These are phyloP conservation scores for Halichondria panicea DNA, from an alignment of 37 sponge, comb jelly and placozoan genomes.

Conservation along the genomic window DNA sequence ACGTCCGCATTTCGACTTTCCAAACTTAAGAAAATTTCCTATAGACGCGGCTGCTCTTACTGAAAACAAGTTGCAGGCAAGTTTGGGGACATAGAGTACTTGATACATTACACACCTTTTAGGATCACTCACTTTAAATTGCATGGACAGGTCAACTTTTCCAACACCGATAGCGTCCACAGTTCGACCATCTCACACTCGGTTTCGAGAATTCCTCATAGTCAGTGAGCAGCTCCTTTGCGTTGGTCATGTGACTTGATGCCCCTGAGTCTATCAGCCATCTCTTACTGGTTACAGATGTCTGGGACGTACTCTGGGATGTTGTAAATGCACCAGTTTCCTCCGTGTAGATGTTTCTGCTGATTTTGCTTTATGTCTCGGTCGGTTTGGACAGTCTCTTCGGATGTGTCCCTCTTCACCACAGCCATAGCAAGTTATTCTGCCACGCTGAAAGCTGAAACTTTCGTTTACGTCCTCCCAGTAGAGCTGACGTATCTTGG, in stretches of 20 bases:
- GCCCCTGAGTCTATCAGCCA: conserved; percentile 60
- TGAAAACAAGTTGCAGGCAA: conserved; percentile 47
- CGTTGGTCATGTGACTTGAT: conserved; percentile 50
- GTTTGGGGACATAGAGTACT: conserved; percentile 50
- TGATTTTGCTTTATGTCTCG: too few relatives aligned
- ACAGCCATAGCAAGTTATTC: conserved; percentile 5
- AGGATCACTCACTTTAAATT: conserved; percentile 19
- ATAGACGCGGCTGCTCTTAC: conserved; percentile 29
- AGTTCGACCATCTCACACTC: conserved; percentile 47
- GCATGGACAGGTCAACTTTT: conserved; percentile 14
- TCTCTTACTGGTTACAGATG: too few relatives aligned
- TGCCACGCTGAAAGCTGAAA: not conserved
- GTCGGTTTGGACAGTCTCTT: conserved; percentile 21
- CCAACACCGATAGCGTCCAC: conserved; percentile 44
- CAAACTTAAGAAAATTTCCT: conserved; percentile 25
- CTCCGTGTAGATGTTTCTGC: too few relatives aligned
- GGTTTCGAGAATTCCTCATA: conserved; percentile 30
- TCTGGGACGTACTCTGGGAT: too few relatives aligned
- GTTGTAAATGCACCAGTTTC: too few relatives aligned
- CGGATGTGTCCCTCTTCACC: conserved; percentile 22
- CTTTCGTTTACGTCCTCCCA: conserved; percentile 3
- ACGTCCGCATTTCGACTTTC: not conserved
- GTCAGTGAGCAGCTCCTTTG: conserved; percentile 19
- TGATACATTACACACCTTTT: conserved; percentile 14
- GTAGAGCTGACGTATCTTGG: conserved; percentile 3